Base-by-base conservation (phyloP, 2,797 vertebrate genomes). In the Sternarchorhynchus goeldii region DNA sequence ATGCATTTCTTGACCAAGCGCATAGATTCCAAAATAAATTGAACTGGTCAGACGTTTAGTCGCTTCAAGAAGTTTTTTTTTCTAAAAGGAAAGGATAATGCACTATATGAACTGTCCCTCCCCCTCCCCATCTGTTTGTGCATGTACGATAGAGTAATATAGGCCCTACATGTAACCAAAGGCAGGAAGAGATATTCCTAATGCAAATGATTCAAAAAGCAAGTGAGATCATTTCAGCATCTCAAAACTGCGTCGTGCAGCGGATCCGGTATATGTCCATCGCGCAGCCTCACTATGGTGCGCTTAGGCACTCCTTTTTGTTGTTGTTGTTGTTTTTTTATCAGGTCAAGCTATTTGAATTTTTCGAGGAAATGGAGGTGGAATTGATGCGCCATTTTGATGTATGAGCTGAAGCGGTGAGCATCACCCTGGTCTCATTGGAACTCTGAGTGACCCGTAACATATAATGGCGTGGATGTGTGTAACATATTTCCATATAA, bases 311-410 rank as follows among this genome's bases (percentile, higher is more conserved):
- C 63, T 34, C 63, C 17, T 14, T 31, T 25, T 14, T 31, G 10
- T 29, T 17, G 10, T 29, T 62, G 4, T 31, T 4, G 63, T 17
- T 36, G 10, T 65, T 8, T n/a, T 31, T 34, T 6, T 5, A 36
- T 18, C 32, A 20, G 18, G 17, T 39, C 29, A 18, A 4, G 45
- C 41, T 29, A 1, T 69, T 25, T 18, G 66, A 21, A 21, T 60
- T 8, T 29, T 34, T 18, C 39, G 21, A 72, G 59, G 25, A 41
- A 66, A 68, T 6, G 39, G 56, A 50, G 14, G 7, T 36, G 60
- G 14, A 20, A 58, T 72, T 69, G 50, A 72, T 78, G 16, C n/a
- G 50, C 21, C 45, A 18, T 56, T 53, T 32, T 17, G 25, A 36
- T 57, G 68, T 41, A 31, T 69, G 29, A 69, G 25, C 45, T 21